Evolutionary conservation across 2,797 vertebrate species (phyloP).

Genomic region (Onychomys torridus): DNA sequence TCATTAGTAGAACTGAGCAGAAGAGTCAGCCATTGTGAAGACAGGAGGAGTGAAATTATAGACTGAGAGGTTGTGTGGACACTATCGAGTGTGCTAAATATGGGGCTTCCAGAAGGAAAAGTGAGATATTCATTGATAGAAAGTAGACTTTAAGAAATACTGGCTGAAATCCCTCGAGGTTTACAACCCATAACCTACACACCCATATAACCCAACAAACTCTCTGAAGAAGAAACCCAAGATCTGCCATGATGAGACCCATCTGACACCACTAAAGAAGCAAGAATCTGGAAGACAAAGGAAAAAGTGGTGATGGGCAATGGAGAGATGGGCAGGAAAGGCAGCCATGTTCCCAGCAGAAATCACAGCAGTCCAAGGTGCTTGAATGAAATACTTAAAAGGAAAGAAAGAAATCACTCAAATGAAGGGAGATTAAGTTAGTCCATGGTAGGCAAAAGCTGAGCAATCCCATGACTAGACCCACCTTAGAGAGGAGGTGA

Average conservation of each 20-base stretch:
- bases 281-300: neutral
- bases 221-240: neutral
- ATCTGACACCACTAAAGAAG: neutral
- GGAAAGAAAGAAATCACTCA: neutral
- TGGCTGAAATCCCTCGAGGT: neutral
- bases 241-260: neutral
- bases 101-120: neutral
- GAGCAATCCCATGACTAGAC: neutral
- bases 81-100: neutral
- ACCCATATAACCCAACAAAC: neutral
- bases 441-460: neutral
- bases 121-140: neutral
- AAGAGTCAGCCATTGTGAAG: neutral
- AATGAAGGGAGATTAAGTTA: neutral
- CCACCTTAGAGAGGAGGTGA: neutral
- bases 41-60: neutral
- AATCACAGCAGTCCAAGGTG: neutral
- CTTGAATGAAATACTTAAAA: neutral
- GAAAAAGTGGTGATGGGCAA: neutral
- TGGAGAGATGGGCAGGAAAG: neutral
- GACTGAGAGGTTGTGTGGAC: neutral
- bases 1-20: neutral
- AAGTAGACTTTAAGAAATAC: neutral
- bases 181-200: neutral
- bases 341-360: neutral